These are phyloP conservation scores for Canis aureus DNA, from an alignment of 2,113 vertebrate species.

Conservation along the genomic window DNA sequence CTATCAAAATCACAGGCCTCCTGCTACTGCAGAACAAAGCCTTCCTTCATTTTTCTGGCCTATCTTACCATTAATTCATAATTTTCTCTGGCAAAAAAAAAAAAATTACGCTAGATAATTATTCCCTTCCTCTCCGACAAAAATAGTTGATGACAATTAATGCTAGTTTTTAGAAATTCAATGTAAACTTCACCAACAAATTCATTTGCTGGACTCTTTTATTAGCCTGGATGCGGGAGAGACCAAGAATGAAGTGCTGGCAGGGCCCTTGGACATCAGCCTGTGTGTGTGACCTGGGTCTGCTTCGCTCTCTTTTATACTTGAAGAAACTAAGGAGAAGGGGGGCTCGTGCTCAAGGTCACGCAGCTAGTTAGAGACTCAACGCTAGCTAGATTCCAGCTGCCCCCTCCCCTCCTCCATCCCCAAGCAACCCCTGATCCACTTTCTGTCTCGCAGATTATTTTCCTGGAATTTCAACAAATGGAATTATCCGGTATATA, in stretches of 20 bases:
- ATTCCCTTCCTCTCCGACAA: not conserved
- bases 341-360: not conserved
- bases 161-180: not conserved
- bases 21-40: not conserved
- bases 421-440: not conserved
- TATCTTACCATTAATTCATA: slow-evolving; percentile 19
- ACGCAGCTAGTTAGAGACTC: not conserved
- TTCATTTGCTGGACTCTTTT: not conserved
- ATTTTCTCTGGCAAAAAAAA: slow-evolving; percentile 7
- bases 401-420: not conserved
- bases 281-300: not conserved
- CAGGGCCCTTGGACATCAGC: not conserved
- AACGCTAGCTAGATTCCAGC: not conserved
- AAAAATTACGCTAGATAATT: not conserved
- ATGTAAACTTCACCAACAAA: not conserved
- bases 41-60: not conserved
- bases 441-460: not conserved
- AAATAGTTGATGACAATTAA: not conserved
- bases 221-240: not conserved
- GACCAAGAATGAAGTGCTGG: not conserved
- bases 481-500: not conserved
- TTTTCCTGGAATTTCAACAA: slow-evolving; percentile 1
- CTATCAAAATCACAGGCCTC: not conserved
- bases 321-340: not conserved
- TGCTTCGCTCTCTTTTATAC: not conserved